Conservation (phyloP, 2,113 vertebrate species). For the Panthera tigris region DNA sequence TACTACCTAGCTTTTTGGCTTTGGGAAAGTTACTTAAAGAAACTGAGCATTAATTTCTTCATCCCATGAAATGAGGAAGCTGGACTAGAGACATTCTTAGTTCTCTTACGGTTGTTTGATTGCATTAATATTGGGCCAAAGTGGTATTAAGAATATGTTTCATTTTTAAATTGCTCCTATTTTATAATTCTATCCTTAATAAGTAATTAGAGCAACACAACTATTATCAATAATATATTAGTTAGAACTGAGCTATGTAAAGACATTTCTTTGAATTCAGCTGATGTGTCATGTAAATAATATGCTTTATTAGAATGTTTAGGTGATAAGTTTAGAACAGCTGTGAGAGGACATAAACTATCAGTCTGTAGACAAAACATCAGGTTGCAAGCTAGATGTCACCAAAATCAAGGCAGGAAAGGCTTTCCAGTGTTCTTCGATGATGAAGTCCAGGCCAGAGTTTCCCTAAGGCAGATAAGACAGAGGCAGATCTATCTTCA, state of each 20-base stretch:
- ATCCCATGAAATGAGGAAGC: background rate
- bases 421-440: conserved; percentile 82
- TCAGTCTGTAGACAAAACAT: conserved; percentile 85
- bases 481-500: conserved; percentile 85
- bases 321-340: conserved; percentile 90
- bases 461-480: conserved; percentile 86
- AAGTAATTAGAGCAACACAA: conserved; percentile 30
- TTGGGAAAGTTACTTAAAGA: conserved; percentile 39
- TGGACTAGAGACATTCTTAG: conserved; percentile 20
- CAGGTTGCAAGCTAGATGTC: conserved; percentile 87
- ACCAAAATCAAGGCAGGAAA: conserved; percentile 87
- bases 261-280: conserved; percentile 69
- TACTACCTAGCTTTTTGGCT: conserved; percentile 5
- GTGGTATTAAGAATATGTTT: conserved; percentile 55
- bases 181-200: conserved; percentile 43
- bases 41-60: conserved; percentile 22
- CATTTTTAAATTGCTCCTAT: conserved; percentile 43
- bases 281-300: conserved; percentile 80
- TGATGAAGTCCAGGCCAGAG: conserved; percentile 84
- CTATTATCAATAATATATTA: conserved; percentile 58
- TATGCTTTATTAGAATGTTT: conserved; percentile 87
- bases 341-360: conserved; percentile 84
- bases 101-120: conserved; percentile 31
- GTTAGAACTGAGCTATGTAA: conserved; percentile 77
- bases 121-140: conserved; percentile 53